Base-by-base conservation (phyloP, 2,797 vertebrate genomes). In the Alfaro cultratus region DNA sequence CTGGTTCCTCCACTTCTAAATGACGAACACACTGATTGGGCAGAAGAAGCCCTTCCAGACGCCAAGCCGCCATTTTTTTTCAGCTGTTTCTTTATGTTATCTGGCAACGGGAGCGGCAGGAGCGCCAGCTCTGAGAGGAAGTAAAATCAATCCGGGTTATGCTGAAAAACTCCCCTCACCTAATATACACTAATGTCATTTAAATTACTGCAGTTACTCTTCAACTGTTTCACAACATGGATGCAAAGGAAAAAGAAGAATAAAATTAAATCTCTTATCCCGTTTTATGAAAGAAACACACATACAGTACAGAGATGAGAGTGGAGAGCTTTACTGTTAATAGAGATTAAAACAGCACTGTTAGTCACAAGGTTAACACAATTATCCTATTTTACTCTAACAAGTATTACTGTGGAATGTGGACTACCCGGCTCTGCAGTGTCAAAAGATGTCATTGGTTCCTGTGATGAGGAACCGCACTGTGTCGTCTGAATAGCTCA, bases 1-100 rank as follows among this genome's bases (percentile, higher is more conserved):
- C 80, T 78, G 86, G 80, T 68, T 85, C 76, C 70, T n/a, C 29
- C 75, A 82, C 57, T 71, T 80, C 77, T 73, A 82, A 84, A 78
- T 77, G 78, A 39, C 77, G 71, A 80, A 79, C 47, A 80, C 55
- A 73, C 71, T 81, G 74, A 43, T 76, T 36, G 76, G 76, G 74
- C 51, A 77, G 74, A 86, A 79, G 39, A 49, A 75, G 41, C 51
- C 4, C 7, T 75, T 68, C 83, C 72, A 36, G 26, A 49, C 49
- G 84, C 86, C 83, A 89, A 81, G 46, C 18, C 55, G 62, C 77
- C 79, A 75, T 78, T 85, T 81, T 73, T 57, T 68, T 70, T 11
- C 36, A 73, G 18, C 47, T 7, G 26, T 53, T 77, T 82, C 60
- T 76, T 57, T n/a, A 67, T 67, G 75, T 39, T 49, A 68, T 68